Base-by-base conservation (phyloP, 2,113 vertebrate species). In the Ceratotherium simum region DNA sequence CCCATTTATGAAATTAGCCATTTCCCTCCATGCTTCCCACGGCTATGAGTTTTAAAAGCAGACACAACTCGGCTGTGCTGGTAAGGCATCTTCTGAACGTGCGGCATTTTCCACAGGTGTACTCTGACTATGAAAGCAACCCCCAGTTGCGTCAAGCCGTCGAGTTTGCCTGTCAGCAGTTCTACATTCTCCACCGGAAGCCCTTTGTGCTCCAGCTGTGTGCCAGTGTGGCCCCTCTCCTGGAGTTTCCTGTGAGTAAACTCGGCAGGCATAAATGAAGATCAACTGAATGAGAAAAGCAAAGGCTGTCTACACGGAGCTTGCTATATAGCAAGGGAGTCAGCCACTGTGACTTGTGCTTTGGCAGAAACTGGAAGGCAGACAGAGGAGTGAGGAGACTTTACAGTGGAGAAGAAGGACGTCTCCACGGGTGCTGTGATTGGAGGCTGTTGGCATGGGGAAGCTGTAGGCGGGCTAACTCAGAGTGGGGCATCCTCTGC, bases 131-230 rank as follows among this genome's bases (percentile, higher is more conserved):
- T 4, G 99, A 99, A 97, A 99, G 99, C 98, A 99, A 99, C 97
- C 99, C 99, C 0, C 98, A 99, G 96, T 97, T 99, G 91, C 99
- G 99, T 46, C 99, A 99, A 97, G 99, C 99, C 17, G 99, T 99
- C 0, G 99, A 99, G 97, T 99, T 99, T 87, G 99, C 99, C 2
- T 99, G 99, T 97, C 99, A 99, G 27, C 99, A 99, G 98, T 99
- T 99, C 98, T 99, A 99, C n/a, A 97, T 99, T 91, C 99, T 99
- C 65, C 99, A 99, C 97, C 99, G 99, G 60, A 99, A 99, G 95
- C 99, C 99, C 8, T 99, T 99, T 56, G 97, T 99, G 94, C 99
- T 99, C 96, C 99, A 99, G 97, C 99, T 99, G 39, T 99, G 99
- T 93, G 99, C 99, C 27, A 99, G 99, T 0, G 99, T 99, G 95